These are phyloP conservation scores for Oryzias sinensis DNA, from an alignment of 2,797 vertebrate genomes.

Conservation along the genomic window DNA sequence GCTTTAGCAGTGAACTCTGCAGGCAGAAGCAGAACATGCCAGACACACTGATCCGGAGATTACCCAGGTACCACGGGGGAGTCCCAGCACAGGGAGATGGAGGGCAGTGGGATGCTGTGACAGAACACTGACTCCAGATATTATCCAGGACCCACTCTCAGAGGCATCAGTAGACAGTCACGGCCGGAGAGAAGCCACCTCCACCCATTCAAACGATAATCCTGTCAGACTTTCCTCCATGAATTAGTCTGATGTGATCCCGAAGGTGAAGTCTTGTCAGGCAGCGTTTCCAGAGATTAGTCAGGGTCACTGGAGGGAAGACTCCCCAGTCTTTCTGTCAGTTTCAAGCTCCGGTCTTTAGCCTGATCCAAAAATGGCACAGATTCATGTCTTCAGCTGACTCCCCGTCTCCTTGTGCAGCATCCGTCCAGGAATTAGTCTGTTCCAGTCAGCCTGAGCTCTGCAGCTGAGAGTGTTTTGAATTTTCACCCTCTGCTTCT, in stretches of 20 bases:
- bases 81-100: not conserved
- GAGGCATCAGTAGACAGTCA: not conserved
- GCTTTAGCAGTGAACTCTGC: conserved; percentile 92
- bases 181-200: conserved; percentile 8
- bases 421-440: conserved; percentile 36
- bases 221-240: not conserved
- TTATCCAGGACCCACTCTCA: conserved; percentile 30
- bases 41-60: conserved; percentile 32
- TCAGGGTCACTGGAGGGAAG: not conserved
- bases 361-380: not conserved
- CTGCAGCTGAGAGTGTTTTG: conserved; percentile 4
- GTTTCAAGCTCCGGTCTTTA: conserved; percentile 14
- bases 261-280: not conserved
- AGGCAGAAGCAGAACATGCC: conserved; percentile 95
- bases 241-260: conserved; percentile 13
- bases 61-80: conserved; percentile 28
- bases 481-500: conserved; percentile 18
- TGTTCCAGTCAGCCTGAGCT: not conserved
- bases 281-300: conserved; percentile 28
- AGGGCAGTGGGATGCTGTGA: not conserved
- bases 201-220: conserved; percentile 3
- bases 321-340: not conserved
- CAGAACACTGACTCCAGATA: conserved; percentile 12
- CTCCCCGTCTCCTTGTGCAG: not conserved
- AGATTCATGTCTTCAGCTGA: not conserved